These are phyloP conservation scores for Drosophila sordidapex DNA, from an alignment of 2,888 invertebrate species.

Conservation along the genomic window DNA sequence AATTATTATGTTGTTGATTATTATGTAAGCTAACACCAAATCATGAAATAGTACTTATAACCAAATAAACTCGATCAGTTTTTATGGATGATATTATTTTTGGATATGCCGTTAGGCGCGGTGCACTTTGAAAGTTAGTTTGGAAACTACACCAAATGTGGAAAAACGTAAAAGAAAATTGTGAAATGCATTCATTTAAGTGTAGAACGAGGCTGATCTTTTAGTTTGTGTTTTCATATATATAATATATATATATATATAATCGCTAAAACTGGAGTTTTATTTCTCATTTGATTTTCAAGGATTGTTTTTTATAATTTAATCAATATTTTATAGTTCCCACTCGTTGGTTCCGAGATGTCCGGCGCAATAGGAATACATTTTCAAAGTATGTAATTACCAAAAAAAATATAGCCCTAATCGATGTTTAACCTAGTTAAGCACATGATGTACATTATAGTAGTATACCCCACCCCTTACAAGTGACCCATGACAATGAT, in stretches of 20 bases:
- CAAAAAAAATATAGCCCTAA: background rate
- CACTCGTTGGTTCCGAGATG: too few species aligned
- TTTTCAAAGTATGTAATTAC: background rate
- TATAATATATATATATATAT: background rate
- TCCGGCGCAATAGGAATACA: background rate
- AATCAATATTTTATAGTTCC: background rate
- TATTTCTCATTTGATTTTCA: background rate
- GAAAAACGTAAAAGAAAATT: background rate
- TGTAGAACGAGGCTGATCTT: background rate
- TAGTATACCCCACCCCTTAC: background rate
- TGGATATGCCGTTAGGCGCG: background rate
- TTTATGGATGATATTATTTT: background rate
- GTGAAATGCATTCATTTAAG: background rate
- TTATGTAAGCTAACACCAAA: slow-evolving; percentile 7
- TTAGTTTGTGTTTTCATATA: background rate
- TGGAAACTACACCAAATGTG: background rate
- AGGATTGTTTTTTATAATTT: background rate
- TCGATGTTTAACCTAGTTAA: background rate
- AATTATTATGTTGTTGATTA: slow-evolving; percentile 3
- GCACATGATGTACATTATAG: too few species aligned
- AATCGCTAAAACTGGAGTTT: background rate
- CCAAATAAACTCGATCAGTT: background rate
- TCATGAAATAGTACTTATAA: slow-evolving; percentile 2
- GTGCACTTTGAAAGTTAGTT: background rate
- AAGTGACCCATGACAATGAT: background rate